Evolutionary conservation across 2,113 vertebrate genomes (phyloP).

Genomic region (Prionailurus viverrinus): DNA sequence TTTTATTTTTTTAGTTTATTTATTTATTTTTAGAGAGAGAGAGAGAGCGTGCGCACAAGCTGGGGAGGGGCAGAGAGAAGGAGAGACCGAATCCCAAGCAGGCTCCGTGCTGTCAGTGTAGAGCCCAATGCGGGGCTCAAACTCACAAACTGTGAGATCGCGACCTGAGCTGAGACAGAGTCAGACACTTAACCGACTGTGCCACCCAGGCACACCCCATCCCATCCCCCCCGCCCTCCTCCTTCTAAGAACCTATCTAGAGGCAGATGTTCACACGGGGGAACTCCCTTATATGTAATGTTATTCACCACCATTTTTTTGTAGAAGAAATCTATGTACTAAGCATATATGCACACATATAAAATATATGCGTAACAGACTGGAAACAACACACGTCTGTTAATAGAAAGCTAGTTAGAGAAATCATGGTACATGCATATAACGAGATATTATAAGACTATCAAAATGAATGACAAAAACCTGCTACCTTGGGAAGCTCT

Average conservation of each 20-base stretch:
- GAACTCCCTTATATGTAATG: background rate
- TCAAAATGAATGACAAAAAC: slow-evolving; percentile 39
- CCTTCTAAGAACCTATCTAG: background rate
- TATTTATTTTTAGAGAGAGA: no score
- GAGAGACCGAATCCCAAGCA: no score
- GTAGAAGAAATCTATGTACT: background rate
- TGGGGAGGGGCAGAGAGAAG: no score
- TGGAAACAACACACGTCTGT: background rate
- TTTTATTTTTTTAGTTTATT: no score
- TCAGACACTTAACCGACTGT: no score
- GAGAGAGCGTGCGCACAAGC: no score
- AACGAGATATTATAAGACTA: slow-evolving; percentile 26
- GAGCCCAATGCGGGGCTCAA: no score
- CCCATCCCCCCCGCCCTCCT: background rate
- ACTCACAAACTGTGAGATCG: no score
- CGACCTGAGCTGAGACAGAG: no score
- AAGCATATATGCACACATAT: background rate
- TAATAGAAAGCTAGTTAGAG: background rate
- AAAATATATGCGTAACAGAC: background rate
- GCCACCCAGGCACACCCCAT: no score
- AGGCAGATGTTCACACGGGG: background rate
- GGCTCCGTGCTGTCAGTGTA: no score
- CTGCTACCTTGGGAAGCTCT: background rate
- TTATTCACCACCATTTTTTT: background rate
- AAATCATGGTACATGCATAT: background rate